Evolutionary conservation across 2,113 vertebrate species (phyloP).

Genomic region (Tachycineta bicolor): DNA sequence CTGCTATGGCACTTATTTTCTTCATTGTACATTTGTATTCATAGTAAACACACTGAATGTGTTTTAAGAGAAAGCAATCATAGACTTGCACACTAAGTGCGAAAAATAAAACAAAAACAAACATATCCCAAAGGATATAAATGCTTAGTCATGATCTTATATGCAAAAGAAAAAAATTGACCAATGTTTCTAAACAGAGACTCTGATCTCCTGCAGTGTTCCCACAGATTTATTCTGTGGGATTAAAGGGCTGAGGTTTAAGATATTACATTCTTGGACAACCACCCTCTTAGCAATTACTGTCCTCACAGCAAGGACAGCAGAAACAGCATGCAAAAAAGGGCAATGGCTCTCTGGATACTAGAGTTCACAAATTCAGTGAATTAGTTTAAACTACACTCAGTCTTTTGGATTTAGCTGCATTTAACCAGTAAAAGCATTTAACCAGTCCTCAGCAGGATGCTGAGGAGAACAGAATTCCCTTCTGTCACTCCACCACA

Average conservation of each 20-base stretch:
- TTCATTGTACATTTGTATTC: slow-evolving; percentile 11
- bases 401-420: neutral
- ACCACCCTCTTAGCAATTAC: neutral
- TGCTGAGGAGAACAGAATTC: neutral
- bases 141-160: neutral
- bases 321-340: neutral
- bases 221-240: neutral
- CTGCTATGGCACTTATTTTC: neutral
- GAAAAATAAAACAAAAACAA: slow-evolving; percentile 30
- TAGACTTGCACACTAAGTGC: neutral
- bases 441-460: neutral
- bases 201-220: neutral
- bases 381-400: neutral
- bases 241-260: neutral
- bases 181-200: neutral
- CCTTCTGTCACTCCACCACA: neutral
- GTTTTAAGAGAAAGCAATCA: slow-evolving; percentile 28
- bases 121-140: neutral
- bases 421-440: neutral
- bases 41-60: neutral
- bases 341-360: neutral
- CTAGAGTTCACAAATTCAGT: neutral
- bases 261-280: neutral
- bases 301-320: neutral
- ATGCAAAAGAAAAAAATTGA: neutral